Base-by-base conservation (phyloP, 2,113 vertebrate species). In the Platichthys flesus region DNA sequence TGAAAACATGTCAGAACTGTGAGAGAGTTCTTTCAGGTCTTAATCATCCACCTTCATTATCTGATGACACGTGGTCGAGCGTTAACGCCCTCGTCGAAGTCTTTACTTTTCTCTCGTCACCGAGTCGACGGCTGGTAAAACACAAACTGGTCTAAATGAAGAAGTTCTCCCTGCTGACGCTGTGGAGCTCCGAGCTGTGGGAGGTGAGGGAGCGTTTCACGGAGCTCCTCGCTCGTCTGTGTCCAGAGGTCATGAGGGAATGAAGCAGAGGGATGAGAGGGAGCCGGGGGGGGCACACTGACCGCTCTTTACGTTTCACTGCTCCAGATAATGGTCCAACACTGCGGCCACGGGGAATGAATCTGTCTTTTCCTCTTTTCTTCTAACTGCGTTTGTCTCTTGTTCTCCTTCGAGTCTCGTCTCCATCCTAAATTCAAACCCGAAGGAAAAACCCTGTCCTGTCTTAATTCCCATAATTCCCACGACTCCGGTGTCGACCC, bases 281-380 rank as follows among this genome's bases (percentile, higher is more conserved):
- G 1, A n/a, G 51, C 51, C 51, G 20, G 49, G n/a, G 24, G 79
- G 77, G 67, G 81, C 79, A 82, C 81, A 26, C 49, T 31, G 86
- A 84, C 81, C 62, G 65, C 67, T 91, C 90, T 91, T 76, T 92
- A 83, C 90, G 88, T 90, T 56, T 90, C 92, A 88, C 24, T 85
- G 85, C 90, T 85, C 84, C 81, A 85, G 83, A 87, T 89, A 89
- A 92, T 90, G 86, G 82, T 76, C 87, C 80, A 72, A 64, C 58
- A 56, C 64, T 3, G 16, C 66, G 82, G 65, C 79, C 81, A 24
- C 51, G 9, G 51, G 51, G 51, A 21, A 54, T 71, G 28, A 79
- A 76, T 84, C 61, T 2, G 72, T 85, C 72, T 78, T 66, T 68
- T 76, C 71, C 49, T 85, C 81, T 81, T 28, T 16, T 51, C 47